Evolutionary conservation across 2,797 vertebrate species (phyloP).

Genomic region (Aplochiton taeniatus): DNA sequence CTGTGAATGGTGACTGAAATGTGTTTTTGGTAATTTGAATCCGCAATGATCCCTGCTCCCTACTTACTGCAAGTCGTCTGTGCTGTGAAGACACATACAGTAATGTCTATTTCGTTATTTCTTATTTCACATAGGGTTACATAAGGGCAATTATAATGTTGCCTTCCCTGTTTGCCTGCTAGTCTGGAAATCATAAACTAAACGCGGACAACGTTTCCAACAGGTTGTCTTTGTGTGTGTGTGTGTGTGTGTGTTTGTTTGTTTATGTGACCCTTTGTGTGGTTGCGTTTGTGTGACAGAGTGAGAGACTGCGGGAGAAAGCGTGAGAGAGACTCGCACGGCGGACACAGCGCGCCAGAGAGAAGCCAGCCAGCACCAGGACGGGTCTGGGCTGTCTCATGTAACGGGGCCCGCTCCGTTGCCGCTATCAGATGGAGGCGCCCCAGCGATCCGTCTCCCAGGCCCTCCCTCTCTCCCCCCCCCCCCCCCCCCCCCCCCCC

Average conservation of each 20-base stretch:
- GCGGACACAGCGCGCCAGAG: not conserved
- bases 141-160: too few species aligned
- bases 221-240: too few species aligned
- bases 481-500: constrained; percentile 46
- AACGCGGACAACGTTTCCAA: too few species aligned
- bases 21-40: constrained; percentile 7
- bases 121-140: too few species aligned
- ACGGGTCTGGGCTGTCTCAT: constrained; percentile 86
- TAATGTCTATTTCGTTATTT: too few species aligned
- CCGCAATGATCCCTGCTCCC: not conserved
- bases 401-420: constrained; percentile 82
- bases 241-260: too few species aligned
- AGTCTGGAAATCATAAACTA: too few species aligned
- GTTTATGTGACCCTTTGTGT: too few species aligned
- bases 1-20: not conserved
- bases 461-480: constrained; percentile 56
- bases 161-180: too few species aligned
- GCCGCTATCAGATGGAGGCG: constrained; percentile 85
- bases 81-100: too few species aligned
- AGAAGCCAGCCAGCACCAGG: constrained; percentile 54
- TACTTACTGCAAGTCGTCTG: too few species aligned
- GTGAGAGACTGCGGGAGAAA: not conserved
- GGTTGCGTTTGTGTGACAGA: not conserved
- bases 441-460: constrained; percentile 82
- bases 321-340: not conserved